Evolutionary conservation across 2,888 invertebrate species (phyloP).

Genomic region (Harpagoxenus sublaevis): DNA sequence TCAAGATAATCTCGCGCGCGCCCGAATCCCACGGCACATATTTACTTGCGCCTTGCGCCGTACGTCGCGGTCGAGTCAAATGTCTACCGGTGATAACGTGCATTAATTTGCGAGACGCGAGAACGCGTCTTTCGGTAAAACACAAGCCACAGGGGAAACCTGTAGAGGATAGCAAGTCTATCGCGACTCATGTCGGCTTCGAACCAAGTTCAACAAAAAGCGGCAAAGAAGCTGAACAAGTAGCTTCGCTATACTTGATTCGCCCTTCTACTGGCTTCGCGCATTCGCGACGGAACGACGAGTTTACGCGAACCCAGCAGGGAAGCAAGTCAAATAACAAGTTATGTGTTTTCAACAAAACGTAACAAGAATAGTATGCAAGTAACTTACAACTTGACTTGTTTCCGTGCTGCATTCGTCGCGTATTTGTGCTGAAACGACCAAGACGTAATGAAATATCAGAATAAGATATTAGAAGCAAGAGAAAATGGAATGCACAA

Average conservation of each 20-base stretch:
- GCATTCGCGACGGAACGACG: background rate
- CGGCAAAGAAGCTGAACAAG: slow-evolving; percentile 39
- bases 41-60: background rate
- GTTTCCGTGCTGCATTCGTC: background rate
- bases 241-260: slow-evolving; percentile 39
- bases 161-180: background rate
- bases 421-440: slow-evolving; percentile 17
- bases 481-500: slow-evolving; percentile 2
- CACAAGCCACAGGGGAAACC: background rate
- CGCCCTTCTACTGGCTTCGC: slow-evolving; percentile 5
- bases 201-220: slow-evolving; percentile 35
- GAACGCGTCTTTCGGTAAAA: background rate
- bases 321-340: slow-evolving; percentile 41
- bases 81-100: slow-evolving; percentile 47
- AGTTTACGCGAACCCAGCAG: slow-evolving; percentile 18
- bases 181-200: slow-evolving; percentile 11
- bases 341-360: slow-evolving; percentile 23
- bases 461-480: slow-evolving; percentile 30
- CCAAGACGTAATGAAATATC: slow-evolving; percentile 47
- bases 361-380: slow-evolving; percentile 45
- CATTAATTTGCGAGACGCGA: slow-evolving; percentile 52
- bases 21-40: background rate
- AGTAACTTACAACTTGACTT: slow-evolving; percentile 30
- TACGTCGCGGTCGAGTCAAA: slow-evolving; percentile 6
- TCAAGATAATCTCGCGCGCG: slow-evolving; percentile 25